phyloP scores from a whole-genome alignment of 2,797 vertebrate species.

The Oreonectes daqikongensis region DNA sequence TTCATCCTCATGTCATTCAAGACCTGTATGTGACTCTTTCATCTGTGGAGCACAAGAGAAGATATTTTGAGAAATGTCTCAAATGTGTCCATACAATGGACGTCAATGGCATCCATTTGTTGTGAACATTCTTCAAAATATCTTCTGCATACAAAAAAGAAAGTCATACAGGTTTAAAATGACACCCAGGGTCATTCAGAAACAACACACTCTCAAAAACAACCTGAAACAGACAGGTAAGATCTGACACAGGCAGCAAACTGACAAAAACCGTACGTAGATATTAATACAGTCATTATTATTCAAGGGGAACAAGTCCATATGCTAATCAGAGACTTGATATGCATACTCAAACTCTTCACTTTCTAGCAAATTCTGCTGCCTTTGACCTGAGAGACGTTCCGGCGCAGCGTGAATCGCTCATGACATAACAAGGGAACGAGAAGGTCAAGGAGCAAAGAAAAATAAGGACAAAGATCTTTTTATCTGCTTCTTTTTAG shows the following conservation, averaged over 20 bases:
- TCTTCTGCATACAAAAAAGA: too few species aligned
- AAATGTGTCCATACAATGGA: too few species aligned
- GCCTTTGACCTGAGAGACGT: constrained; percentile 9
- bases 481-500: neutral
- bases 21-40: too few species aligned
- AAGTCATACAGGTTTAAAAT: too few species aligned
- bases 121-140: too few species aligned
- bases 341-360: constrained; percentile 34
- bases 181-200: too few species aligned
- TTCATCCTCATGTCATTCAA: too few species aligned
- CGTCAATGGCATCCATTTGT: too few species aligned
- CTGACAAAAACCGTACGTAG: constrained; percentile 33
- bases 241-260: constrained; percentile 19
- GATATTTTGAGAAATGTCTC: too few species aligned
- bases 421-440: neutral
- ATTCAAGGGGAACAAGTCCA: constrained; percentile 39
- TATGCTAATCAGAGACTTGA: constrained; percentile 25
- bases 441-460: constrained; percentile 6
- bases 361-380: constrained; percentile 1
- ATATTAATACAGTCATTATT: constrained; percentile 42
- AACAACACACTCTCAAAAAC: too few species aligned
- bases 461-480: neutral
- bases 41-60: too few species aligned
- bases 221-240: neutral
- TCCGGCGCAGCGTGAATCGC: neutral